phyloP scores from a whole-genome alignment of 1,140 invertebrate species.

The Aradophagus sp. region DNA sequence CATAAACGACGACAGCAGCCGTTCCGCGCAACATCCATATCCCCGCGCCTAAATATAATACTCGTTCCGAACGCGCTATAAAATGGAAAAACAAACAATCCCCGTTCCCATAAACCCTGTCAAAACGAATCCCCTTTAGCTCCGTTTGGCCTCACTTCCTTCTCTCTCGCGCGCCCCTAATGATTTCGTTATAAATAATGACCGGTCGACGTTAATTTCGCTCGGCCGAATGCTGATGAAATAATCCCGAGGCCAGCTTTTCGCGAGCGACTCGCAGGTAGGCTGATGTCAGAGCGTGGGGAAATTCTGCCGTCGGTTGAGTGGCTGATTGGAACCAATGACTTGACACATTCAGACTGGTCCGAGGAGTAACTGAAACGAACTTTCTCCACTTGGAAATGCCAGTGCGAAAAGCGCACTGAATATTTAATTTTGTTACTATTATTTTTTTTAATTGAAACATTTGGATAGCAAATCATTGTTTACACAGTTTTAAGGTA shows the following conservation, averaged over 20 bases:
- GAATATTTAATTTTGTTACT: no score
- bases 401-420: no score
- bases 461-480: no score
- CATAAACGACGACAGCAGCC: constrained; percentile 38
- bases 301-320: no score
- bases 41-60: constrained; percentile 39
- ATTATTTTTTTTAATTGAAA: no score
- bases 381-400: no score
- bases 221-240: constrained; percentile 16
- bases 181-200: constrained; percentile 36
- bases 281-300: no score
- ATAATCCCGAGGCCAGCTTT: constrained; percentile 8
- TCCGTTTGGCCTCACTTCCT: neutral
- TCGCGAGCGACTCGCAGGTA: no score
- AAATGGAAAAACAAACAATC: constrained; percentile 41
- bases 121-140: constrained; percentile 16
- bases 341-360: no score
- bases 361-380: no score
- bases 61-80: constrained; percentile 26
- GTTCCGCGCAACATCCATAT: constrained; percentile 28
- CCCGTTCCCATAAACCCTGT: constrained; percentile 25
- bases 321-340: no score
- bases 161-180: constrained; percentile 8
- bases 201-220: constrained; percentile 24
- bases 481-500: no score